These are phyloP conservation scores for Oplegnathus fasciatus DNA, from an alignment of 2,113 vertebrate species.

Conservation along the genomic window DNA sequence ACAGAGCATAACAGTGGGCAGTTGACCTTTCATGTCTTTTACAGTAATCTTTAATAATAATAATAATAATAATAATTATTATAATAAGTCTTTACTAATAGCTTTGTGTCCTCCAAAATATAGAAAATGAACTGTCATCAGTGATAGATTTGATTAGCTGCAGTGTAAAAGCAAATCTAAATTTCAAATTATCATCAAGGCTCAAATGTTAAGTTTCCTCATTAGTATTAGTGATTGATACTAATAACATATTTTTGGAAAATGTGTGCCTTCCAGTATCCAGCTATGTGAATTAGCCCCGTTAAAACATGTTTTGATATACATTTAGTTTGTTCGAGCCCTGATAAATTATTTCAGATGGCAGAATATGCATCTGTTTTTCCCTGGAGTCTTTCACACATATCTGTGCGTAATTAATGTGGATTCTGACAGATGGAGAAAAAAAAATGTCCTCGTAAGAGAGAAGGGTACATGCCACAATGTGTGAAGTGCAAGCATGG, in stretches of 20 bases:
- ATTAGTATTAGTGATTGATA: slow-evolving; percentile 39
- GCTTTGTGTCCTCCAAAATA: slow-evolving; percentile 14
- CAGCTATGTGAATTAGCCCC: slow-evolving; percentile 51
- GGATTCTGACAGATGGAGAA: slow-evolving; percentile 85
- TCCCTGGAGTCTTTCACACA: slow-evolving; percentile 82
- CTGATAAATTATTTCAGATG: slow-evolving; percentile 81
- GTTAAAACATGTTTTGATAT: slow-evolving; percentile 71
- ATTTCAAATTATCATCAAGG: slow-evolving; percentile 38
- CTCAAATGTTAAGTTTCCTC: slow-evolving; percentile 34
- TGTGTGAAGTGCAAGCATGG: slow-evolving; percentile 85
- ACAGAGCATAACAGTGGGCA: slow-evolving; percentile 14
- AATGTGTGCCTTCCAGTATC: slow-evolving; percentile 35
- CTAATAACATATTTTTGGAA: slow-evolving; percentile 45
- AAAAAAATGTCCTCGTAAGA: slow-evolving; percentile 82
- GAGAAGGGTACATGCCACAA: slow-evolving; percentile 84
- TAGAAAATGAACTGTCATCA: slow-evolving; percentile 11
- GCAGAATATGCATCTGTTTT: slow-evolving; percentile 84
- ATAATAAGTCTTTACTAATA: neutral
- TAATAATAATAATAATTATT: too few species aligned
- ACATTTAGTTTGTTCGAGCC: slow-evolving; percentile 74
- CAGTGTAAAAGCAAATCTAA: slow-evolving; percentile 19
- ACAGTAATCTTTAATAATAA: slow-evolving; percentile 20
- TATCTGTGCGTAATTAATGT: slow-evolving; percentile 86
- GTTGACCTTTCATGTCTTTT: slow-evolving; percentile 24
- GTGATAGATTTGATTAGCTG: slow-evolving; percentile 15